Evolutionary conservation across 2,888 invertebrate genomes (phyloP).

Genomic region (Merodon equestris): DNA sequence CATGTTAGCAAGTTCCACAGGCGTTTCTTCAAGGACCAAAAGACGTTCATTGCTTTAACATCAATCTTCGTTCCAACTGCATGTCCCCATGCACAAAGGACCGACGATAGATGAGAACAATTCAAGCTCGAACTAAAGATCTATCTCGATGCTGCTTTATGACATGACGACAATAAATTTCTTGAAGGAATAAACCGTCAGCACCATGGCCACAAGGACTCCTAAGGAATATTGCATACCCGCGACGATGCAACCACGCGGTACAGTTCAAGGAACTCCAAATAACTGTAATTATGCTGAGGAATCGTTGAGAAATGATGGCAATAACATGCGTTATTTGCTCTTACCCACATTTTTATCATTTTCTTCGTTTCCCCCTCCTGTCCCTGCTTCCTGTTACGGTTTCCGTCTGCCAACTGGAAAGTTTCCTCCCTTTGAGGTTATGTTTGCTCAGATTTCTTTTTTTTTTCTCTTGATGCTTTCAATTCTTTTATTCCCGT

Average conservation of each 20-base stretch:
- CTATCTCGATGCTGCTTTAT: neutral
- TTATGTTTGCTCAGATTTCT: conserved; percentile 21
- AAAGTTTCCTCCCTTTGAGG: conserved; percentile 29
- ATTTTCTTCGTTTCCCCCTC: too few relatives aligned
- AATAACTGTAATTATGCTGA: conserved; percentile 50
- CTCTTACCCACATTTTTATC: conserved; percentile 27
- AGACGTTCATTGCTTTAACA: too few relatives aligned
- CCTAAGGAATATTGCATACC: neutral
- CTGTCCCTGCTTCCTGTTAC: too few relatives aligned
- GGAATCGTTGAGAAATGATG: conserved; percentile 47
- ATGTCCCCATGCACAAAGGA: too few relatives aligned
- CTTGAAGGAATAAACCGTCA: neutral
- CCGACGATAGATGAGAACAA: too few relatives aligned
- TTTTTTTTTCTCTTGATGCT: too few relatives aligned
- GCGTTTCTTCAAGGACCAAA: too few relatives aligned
- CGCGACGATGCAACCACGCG: neutral
- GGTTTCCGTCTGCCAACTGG: neutral
- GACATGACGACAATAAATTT: conserved; percentile 2
- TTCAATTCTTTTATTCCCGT: too few relatives aligned
- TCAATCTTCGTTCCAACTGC: too few relatives aligned
- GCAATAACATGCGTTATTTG: conserved; percentile 51
- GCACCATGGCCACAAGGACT: neutral
- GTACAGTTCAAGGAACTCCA: conserved; percentile 12
- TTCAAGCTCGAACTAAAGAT: too few relatives aligned
- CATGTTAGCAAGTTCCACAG: too few relatives aligned